Conservation (phyloP, 2,888 invertebrate genomes). For the Oithona nana region DNA sequence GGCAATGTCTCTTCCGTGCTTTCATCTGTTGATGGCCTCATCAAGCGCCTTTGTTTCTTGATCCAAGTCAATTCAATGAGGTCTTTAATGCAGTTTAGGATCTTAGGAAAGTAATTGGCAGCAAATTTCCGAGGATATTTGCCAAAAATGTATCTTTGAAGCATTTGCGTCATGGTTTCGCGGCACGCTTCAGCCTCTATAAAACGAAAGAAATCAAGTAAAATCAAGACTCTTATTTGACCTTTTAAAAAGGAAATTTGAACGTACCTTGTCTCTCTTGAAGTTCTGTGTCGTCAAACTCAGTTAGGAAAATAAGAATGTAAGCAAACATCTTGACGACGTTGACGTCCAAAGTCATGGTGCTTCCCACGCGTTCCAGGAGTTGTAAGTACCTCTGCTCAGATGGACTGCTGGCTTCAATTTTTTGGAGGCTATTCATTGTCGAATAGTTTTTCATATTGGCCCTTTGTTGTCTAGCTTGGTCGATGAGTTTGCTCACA, state of each 20-base stretch:
- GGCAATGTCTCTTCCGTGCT: no score
- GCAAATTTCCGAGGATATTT: background rate
- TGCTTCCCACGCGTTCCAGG: background rate
- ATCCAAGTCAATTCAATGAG: background rate
- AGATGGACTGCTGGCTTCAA: background rate
- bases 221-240: no score
- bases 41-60: no score
- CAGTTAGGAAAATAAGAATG: background rate
- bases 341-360: background rate
- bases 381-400: background rate
- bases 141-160: background rate
- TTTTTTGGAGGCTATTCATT: background rate
- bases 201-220: background rate
- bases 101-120: background rate
- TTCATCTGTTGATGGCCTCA: no score
- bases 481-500: background rate
- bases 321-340: background rate
- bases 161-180: background rate
- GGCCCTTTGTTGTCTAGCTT: background rate
- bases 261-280: no score
- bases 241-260: no score
- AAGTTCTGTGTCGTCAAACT: no score
- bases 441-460: background rate
- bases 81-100: background rate
- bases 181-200: background rate